phyloP scores from a whole-genome alignment of 2,888 invertebrate species.

The Agrilus cyanescens region DNA sequence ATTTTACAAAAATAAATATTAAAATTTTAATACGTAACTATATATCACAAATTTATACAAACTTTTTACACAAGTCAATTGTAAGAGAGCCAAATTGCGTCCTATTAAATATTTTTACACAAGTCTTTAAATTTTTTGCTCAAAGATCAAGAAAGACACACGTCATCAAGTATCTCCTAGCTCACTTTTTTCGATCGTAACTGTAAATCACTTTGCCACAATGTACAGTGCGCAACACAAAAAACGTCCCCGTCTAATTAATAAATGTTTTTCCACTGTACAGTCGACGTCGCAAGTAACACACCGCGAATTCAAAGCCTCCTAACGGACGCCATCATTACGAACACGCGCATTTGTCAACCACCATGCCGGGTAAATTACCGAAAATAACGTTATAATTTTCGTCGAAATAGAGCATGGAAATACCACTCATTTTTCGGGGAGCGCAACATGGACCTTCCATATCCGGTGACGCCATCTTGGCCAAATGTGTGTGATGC shows the following conservation, averaged over 20 bases:
- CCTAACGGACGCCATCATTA: slow-evolving; percentile 33
- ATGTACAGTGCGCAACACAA: no score
- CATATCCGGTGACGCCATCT: slow-evolving; percentile 63
- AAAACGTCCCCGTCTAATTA: no score
- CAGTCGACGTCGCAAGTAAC: background rate
- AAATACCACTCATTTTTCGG: slow-evolving; percentile 73
- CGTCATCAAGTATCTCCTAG: background rate
- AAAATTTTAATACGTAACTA: slow-evolving; percentile 12
- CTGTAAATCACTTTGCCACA: no score
- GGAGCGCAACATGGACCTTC: slow-evolving; percentile 91
- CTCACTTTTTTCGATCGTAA: no score
- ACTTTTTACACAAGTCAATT: slow-evolving; percentile 8
- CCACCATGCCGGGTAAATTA: slow-evolving; percentile 86
- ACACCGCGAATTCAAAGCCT: background rate
- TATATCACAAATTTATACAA: slow-evolving; percentile 15
- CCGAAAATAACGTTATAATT: slow-evolving; percentile 79
- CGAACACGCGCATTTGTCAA: slow-evolving; percentile 86
- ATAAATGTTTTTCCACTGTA: no score
- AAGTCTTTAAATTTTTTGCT: background rate
- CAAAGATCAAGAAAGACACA: background rate
- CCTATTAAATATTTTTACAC: background rate
- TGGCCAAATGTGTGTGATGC: slow-evolving; percentile 79
- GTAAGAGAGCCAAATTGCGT: background rate
- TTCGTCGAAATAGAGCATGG: slow-evolving; percentile 85
- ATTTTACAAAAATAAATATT: slow-evolving; percentile 16